A percentile compares a stretch with the other conserved stretches of the same genome.
These are phyloP conservation scores for Fabriciana adippe DNA, from an alignment of 2,888 invertebrate genomes.

Conservation along the genomic window DNA sequence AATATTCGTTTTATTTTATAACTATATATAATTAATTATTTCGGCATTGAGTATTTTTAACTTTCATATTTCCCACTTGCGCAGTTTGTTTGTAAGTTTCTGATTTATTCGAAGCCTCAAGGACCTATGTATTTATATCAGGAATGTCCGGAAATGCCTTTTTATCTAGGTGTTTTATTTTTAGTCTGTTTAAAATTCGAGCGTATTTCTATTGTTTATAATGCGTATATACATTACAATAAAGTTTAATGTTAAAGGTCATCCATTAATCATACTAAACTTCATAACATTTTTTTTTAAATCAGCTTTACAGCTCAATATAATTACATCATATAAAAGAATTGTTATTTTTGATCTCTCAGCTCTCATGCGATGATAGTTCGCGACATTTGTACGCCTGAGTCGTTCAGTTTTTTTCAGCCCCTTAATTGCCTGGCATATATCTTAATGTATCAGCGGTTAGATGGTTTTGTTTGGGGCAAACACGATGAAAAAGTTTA, in stretches of 20 bases:
- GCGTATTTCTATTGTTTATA: too few relatives aligned
- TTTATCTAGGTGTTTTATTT: too few relatives aligned
- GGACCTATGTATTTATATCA: not conserved
- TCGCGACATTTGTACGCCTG: conserved; percentile 58
- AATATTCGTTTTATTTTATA: conserved; percentile 2
- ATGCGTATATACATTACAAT: not conserved
- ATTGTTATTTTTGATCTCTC: conserved; percentile 58
- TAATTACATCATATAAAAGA: conserved; percentile 38
- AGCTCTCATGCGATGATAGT: conserved; percentile 69
- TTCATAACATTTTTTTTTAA: not conserved
- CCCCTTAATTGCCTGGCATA: conserved; percentile 70
- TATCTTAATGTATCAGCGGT: conserved; percentile 50
- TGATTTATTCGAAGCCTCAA: not conserved
- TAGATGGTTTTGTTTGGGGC: conserved; percentile 46
- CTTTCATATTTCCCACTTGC: not conserved
- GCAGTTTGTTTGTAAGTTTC: not conserved
- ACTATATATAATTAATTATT: not conserved
- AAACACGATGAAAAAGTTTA: conserved; percentile 49
- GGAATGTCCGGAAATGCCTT: conserved; percentile 8
- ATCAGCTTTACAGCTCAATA: conserved; percentile 52
- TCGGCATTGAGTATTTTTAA: conserved; percentile 1
- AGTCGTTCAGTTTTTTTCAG: conserved; percentile 61
- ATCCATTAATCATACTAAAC: not conserved
- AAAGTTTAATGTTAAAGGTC: not conserved
- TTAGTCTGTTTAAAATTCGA: too few relatives aligned